Evolutionary conservation across 2,113 vertebrate genomes (phyloP), one percentile per base, ranked within the genome.

Genomic region (Oryzias woworae): DNA sequence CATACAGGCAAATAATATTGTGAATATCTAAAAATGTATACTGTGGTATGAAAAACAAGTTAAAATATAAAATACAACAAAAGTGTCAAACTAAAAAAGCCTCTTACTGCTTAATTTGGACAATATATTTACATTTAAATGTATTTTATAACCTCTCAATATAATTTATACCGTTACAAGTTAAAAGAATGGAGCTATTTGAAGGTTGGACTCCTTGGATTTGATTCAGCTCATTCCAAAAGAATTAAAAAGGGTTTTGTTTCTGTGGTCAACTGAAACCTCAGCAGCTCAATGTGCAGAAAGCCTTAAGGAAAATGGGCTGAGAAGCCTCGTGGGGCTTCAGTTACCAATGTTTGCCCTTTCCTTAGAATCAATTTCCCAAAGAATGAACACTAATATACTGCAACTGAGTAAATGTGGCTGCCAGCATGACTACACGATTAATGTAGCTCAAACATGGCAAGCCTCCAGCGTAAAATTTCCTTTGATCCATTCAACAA

Each of bases 381-480:
- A 36, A 67, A 65, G 72, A 79, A 62, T 28, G 31, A 88, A 63
- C 69, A 64, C 73, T 87, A 89, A 85, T 87, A 81, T 78, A 80
- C 68, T 89, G 75, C 73, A 80, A 79, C 71, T 64, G 72, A 86
- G 81, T 83, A 83, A 77, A 90, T 88, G 63, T 84, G 80, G 59
- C 70, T 56, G 57, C 78, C 70, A 62, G 78, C 73, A 55, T 45
- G 47, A 67, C 83, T 77, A 75, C 71, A 69, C 44, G 65, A 72
- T 86, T 88, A 89, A 86, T 87, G 86, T 84, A 84, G 86, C 87
- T 86, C 71, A 74, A 76, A 80, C 85, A 89, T 65, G 69, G 74
- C 73, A 71, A 80, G 52, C 48, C 72, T 79, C 68, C 65, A 61
- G 66, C 73, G 82, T 83, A 73, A 89, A 90, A 87, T 85, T 68